Evolutionary conservation across 2,113 vertebrate species (phyloP), one percentile per base, ranked within the genome.

Genomic region (Cairina moschata): DNA sequence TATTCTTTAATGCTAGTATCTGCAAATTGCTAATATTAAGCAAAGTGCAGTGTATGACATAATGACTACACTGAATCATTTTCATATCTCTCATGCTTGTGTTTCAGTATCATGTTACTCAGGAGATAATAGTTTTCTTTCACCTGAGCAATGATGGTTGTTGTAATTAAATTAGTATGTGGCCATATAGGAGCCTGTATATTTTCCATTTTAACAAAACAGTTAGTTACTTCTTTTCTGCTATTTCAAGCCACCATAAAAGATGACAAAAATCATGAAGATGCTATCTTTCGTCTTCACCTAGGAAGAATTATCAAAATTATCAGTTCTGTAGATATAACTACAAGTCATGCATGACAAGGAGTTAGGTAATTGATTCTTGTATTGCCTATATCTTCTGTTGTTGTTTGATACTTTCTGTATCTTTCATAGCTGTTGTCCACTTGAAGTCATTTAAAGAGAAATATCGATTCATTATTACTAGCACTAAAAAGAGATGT

Each of bases 11-110:
- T 62, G 58, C 36, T 62, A 25, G 74, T 91, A 73, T 96, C 58
- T 89, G 46, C 56, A 82, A 93, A 90, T 91, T 75, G 67, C 69
- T 94, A 59, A 78, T 94, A 66, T 73, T 94, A 62, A 93, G 48
- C 31, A 69, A 86, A 92, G 58, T 38, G 36, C n/a, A 82, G 50
- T 82, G 29, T 34, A 42, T 75, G 31, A 58, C 7, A 3, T 89
- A 89, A 72, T 75, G 42, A 88, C 66, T 93, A 96, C 40, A 67
- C 48, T 4, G 7, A 71, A 55, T 71, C 5, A 71, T 90, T 88
- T 94, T 84, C 25, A 73, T 78, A 4, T 90, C 60, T 90, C 40
- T 94, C 31, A 6, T 93, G 36, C 65, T 90, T 88, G 25, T 80
- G 14, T 86, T 87, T 83, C 42, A 48, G 5, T 58, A n/a, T 81